Evolutionary conservation across 2,888 invertebrate genomes (phyloP).

Genomic region (Pyrrhia umbra): DNA sequence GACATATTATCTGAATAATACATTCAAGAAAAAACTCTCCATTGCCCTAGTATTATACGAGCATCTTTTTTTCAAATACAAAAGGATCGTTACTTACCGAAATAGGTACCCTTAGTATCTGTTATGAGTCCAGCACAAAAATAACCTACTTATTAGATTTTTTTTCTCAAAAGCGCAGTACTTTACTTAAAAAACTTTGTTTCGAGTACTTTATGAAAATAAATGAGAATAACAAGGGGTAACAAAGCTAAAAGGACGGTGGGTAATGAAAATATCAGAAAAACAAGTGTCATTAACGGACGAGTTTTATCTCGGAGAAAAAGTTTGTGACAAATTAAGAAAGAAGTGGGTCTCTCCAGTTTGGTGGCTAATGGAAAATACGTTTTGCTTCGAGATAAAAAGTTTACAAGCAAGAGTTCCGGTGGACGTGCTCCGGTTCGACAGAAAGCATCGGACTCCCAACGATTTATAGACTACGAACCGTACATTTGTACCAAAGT

Average conservation of each 20-base stretch:
- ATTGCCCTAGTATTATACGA: slow-evolving; percentile 39
- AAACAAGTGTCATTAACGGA: slow-evolving; percentile 76
- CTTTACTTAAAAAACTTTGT: slow-evolving; percentile 45
- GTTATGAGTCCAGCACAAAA: slow-evolving; percentile 44
- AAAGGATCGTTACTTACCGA: slow-evolving; percentile 47
- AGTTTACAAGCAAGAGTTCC: slow-evolving; percentile 58
- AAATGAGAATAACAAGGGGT: slow-evolving; percentile 56
- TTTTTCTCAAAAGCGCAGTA: slow-evolving; percentile 20
- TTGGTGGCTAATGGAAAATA: slow-evolving; percentile 57
- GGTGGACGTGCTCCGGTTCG: slow-evolving; percentile 49
- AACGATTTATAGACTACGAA: slow-evolving; percentile 51
- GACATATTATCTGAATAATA: slow-evolving; percentile 50
- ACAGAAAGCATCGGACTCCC: slow-evolving; percentile 46
- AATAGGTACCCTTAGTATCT: slow-evolving; percentile 47
- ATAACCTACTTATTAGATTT: slow-evolving; percentile 48
- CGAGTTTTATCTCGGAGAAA: slow-evolving; percentile 72
- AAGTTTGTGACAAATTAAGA: slow-evolving; percentile 83
- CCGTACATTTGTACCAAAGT: slow-evolving; percentile 41
- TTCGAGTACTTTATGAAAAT: slow-evolving; percentile 51
- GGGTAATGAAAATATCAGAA: slow-evolving; percentile 75
- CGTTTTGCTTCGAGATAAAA: slow-evolving; percentile 61
- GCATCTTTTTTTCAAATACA: slow-evolving; percentile 30
- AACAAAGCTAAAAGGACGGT: slow-evolving; percentile 47
- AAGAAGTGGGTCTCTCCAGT: slow-evolving; percentile 58
- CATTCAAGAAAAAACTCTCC: slow-evolving; percentile 33